Base-by-base conservation (phyloP, 2,797 vertebrate species). In the Discoglossus pictus region DNA sequence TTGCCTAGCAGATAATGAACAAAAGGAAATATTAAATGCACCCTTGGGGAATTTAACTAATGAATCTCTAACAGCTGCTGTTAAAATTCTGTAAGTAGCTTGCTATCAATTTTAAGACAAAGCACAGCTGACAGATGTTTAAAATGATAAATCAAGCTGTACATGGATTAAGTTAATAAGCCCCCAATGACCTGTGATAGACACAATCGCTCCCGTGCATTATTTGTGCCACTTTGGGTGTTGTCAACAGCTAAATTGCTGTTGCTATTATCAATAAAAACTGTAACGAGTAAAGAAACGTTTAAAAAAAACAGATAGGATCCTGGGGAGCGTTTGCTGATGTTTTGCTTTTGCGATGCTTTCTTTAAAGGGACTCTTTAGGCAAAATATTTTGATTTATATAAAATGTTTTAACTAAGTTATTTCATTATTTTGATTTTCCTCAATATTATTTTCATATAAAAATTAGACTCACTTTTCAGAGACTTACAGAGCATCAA, bases 1-100 rank as follows among this genome's bases (percentile, higher is more conserved):
- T 67, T 1, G 31, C 2, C 40, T 79, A 78, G 78, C 79, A 86
- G 80, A 86, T 84, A 82, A 86, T 89, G 85, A 89, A 85, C 80
- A 85, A 84, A 87, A 83, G 76, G 86, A 88, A 89, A 88, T 87
- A 87, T 86, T 83, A 78, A 82, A 81, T 80, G 43, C 52, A 75
- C 75, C 83, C 83, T 86, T 78, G 74, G 83, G 86, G 85, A 84
- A 75, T 60, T 68, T 78, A 81, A 81, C 79, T 88, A 87, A 87
- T 87, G 85, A 88, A 83, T 55, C 55, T 81, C 74, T 72, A 81
- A 80, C 86, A 90, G 83, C 82, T 84, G 80, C 79, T 82, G 77
- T 70, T 75, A 15, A 86, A 83, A 87, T 83, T 80, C 80, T 79
- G 60, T 65, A 79, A 59, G 51, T 77, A 75, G 70, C 81, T 79